Evolutionary conservation across 2,888 invertebrate genomes (phyloP), one percentile per base, ranked within the genome.

Genomic region (Leptinotarsa rubiginosa): DNA sequence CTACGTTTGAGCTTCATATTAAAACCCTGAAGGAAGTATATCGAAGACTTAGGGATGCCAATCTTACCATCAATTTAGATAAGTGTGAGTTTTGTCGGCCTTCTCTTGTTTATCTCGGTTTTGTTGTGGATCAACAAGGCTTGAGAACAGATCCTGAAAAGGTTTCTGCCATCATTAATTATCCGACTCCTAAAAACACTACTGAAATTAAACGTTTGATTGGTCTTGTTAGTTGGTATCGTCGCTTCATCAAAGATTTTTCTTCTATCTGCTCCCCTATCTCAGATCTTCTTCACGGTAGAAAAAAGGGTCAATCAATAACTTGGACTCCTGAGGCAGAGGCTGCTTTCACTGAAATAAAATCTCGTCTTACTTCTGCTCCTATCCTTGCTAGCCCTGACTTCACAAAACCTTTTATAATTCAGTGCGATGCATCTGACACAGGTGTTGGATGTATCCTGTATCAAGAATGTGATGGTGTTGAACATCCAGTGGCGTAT

Each of bases 391-490:
- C 74, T 54, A 76, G 74, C n/a, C 76, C 79, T 12, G 76, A 81
- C 64, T 80, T 75, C 75, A 50, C 74, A n/a, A 69, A 73, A 59
- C 68, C 50, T 7, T 80, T 82, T 69, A 49, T 56, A 12, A 31
- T 79, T 3, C 70, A 75, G 13, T 70, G 73, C 20, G 81, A 81
- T 72, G 81, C 82, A 1, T 75, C 73, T 12, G 75, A 79, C 64
- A 47, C 49, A 16, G 82, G 78, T 15, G 41, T 79, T 13, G 81
- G 78, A n/a, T 71, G 65, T 2, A 70, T 71, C 15, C 18, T 75
- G 20, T 75, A 75, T 41, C 68, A 75, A 47, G 70, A 74, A 65
- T 50, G 64, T 52, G 70, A 74, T 54, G 72, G 75, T 31, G 54
- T 69, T 2, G 74, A 77, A 54, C 75, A 75, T 59, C 75, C 77